Evolutionary conservation across 2,797 vertebrate species (phyloP).

Genomic region (Scolopax rusticola): DNA sequence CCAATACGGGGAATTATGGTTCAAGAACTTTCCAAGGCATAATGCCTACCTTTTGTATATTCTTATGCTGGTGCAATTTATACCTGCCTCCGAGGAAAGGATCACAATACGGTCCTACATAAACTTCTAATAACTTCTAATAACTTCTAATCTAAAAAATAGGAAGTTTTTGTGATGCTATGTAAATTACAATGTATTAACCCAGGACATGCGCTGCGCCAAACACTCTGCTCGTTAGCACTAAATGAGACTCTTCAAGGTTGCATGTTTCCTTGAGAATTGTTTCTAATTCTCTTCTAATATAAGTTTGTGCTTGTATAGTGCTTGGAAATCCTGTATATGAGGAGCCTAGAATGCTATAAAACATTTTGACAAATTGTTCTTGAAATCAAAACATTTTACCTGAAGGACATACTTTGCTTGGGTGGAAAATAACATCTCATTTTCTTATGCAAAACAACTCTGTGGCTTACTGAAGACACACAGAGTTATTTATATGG

Average conservation of each 20-base stretch:
- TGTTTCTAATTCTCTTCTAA: background rate
- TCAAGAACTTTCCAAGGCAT: background rate
- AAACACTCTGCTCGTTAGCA: background rate
- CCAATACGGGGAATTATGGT: background rate
- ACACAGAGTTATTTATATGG: background rate
- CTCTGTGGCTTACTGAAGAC: background rate
- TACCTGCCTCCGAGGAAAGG: background rate
- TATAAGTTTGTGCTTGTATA: background rate
- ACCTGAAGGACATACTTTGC: slow-evolving; percentile 39
- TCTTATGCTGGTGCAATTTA: background rate
- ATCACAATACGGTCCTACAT: background rate
- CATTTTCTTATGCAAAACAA: slow-evolving; percentile 62
- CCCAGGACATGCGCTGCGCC: background rate
- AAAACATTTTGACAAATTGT: slow-evolving; percentile 6
- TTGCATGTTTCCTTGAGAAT: background rate
- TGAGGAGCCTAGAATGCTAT: background rate
- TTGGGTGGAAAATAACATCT: slow-evolving; percentile 45
- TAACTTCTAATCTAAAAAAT: background rate
- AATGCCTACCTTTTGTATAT: background rate
- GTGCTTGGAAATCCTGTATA: background rate
- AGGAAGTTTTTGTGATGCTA: background rate
- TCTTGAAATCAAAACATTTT: slow-evolving; percentile 39
- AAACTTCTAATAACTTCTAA: too few species aligned
- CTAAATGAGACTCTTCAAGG: background rate
- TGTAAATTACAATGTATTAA: background rate